A percentile compares a stretch with the other conserved stretches of the same genome.
phyloP scores from a whole-genome alignment of 2,113 vertebrate genomes.

The Copsychus sechellarum region DNA sequence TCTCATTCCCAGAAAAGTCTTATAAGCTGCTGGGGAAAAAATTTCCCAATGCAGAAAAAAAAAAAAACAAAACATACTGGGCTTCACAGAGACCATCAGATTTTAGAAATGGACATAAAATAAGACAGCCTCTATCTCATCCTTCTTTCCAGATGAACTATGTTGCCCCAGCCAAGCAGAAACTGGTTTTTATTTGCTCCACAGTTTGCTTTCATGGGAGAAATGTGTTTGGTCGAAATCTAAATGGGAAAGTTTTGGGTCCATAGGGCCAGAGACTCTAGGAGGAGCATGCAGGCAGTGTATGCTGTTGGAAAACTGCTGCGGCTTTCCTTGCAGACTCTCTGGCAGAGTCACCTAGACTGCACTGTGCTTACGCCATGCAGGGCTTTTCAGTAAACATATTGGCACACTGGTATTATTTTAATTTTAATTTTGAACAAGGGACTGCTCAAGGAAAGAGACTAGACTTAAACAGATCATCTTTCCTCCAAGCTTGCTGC shows the following conservation, averaged over 20 bases:
- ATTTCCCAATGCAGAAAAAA: neutral
- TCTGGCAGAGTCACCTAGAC: neutral
- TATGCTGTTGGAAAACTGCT: neutral
- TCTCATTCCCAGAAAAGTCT: neutral
- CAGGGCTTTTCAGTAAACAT: slow-evolving; percentile 8
- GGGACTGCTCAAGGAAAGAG: slow-evolving; percentile 42
- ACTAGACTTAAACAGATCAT: slow-evolving; percentile 55
- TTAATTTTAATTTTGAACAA: slow-evolving; percentile 36
- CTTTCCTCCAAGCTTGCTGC: slow-evolving; percentile 33
- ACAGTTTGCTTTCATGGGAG: neutral
- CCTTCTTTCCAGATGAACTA: neutral
- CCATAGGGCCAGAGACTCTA: neutral
- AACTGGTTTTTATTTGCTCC: neutral
- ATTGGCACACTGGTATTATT: slow-evolving; percentile 11
- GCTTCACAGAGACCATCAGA: neutral
- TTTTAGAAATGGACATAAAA: neutral
- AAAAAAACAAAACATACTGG: neutral
- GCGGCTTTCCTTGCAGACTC: neutral
- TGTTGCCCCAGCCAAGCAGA: neutral
- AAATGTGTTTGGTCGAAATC: neutral
- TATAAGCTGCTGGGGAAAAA: neutral
- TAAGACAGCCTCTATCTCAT: neutral
- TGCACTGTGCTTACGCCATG: neutral
- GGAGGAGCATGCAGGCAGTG: neutral
- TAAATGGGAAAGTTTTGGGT: neutral